Evolutionary conservation across 2,888 invertebrate species (phyloP).

Genomic region (Diadegma fenestrale): DNA sequence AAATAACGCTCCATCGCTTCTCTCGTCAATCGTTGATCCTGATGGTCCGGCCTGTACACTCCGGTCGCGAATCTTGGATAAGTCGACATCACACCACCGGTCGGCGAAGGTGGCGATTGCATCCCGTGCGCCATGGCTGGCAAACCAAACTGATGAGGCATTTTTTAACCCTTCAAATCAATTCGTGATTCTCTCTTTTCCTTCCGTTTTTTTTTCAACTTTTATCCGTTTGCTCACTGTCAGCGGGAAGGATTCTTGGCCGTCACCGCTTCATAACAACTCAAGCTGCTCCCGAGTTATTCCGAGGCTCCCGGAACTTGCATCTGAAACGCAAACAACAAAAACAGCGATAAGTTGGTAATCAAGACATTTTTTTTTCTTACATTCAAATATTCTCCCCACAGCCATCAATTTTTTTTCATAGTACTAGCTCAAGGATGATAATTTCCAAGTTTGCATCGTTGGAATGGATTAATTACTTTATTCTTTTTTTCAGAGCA

Average conservation of each 20-base stretch:
- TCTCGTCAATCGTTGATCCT: constrained; percentile 93
- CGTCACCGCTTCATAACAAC: constrained; percentile 68
- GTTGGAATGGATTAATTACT: too few relatives aligned
- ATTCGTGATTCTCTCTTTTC: neutral
- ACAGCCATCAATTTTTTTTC: neutral
- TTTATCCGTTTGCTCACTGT: constrained; percentile 11
- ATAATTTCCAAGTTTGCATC: too few relatives aligned
- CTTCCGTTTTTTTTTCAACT: neutral
- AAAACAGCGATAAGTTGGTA: neutral
- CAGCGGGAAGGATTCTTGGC: constrained; percentile 19
- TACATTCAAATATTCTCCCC: neutral
- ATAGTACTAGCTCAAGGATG: too few relatives aligned
- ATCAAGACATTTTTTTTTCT: neutral
- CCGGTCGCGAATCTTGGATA: constrained; percentile 89
- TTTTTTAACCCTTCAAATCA: constrained; percentile 85
- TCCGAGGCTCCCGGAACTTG: constrained; percentile 1
- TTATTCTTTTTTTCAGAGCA: too few relatives aligned
- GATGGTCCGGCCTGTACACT: constrained; percentile 88
- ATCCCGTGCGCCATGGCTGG: constrained; percentile 90
- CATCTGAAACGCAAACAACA: constrained; percentile 47
- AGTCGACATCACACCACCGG: constrained; percentile 84
- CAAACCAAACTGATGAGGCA: constrained; percentile 94
- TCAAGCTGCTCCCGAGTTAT: neutral
- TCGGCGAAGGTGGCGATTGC: constrained; percentile 93
- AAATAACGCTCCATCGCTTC: constrained; percentile 99